Conservation (phyloP, 2,888 invertebrate species). For the Nasonia oneida region DNA sequence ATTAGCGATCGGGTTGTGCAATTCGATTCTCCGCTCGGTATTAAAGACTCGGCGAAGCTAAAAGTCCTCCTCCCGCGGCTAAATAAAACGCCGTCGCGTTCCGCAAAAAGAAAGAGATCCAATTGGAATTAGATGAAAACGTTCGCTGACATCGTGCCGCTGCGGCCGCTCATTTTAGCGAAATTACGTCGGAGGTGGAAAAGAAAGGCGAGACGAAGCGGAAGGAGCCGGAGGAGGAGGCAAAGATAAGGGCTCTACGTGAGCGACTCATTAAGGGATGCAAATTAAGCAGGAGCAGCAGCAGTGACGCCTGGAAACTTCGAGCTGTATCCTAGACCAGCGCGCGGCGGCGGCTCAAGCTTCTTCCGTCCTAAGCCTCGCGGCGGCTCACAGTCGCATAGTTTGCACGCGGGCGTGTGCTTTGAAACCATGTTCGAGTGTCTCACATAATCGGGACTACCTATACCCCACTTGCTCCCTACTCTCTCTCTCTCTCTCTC, state of each 20-base stretch:
- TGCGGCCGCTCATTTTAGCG: conserved; percentile 36
- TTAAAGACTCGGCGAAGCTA: conserved; percentile 22
- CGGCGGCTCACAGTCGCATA: conserved; percentile 59
- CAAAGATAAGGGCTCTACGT: conserved; percentile 75
- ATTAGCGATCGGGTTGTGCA: conserved; percentile 39
- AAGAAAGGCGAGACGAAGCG: conserved; percentile 22
- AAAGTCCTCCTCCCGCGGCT: neutral
- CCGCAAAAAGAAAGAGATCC: conserved; percentile 42
- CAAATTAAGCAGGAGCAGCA: conserved; percentile 72
- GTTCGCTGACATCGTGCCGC: neutral
- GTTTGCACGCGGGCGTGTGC: conserved; percentile 67
- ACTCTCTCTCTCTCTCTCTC: neutral
- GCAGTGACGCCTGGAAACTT: conserved; percentile 63
- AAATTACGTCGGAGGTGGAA: conserved; percentile 45
- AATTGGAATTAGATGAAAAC: conserved; percentile 55
- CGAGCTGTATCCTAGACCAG: conserved; percentile 53
- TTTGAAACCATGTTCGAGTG: conserved; percentile 67
- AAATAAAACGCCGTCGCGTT: neutral
- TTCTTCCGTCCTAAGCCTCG: conserved; percentile 16
- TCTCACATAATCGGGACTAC: conserved; percentile 59
- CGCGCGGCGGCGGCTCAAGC: neutral
- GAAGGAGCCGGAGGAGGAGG: neutral
- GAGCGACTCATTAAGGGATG: conserved; percentile 78
- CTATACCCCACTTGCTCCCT: conserved; percentile 17
- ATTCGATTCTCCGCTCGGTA: conserved; percentile 27